Evolutionary conservation across 2,888 invertebrate species (phyloP), one percentile per base, ranked within the genome.

Genomic region (Morpho deidamia): DNA sequence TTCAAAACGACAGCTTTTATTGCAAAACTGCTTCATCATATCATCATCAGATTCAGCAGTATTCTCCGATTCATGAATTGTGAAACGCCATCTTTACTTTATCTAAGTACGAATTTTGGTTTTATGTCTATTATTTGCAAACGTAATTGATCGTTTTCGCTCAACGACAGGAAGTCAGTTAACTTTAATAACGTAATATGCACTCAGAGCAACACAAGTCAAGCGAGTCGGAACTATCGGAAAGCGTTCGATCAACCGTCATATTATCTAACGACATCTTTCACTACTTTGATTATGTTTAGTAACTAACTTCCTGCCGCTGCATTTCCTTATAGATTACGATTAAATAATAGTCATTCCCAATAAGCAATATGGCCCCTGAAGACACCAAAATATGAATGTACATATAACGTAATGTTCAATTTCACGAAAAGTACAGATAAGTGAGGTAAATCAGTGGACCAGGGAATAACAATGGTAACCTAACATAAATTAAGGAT

Each of bases 191-290:
- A 53, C 55, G 59, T 56, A 59, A 58, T 39, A 43, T 33, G 53
- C 53, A 56, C 53, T 5, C 56, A 58, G 55, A 53, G 58, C 49
- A 60, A 58, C 49, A 49, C 50, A 44, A 58, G 44, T 62, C 55
- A 54, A 51, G 56, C 61, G 46, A 45, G 38, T 44, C 60, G 48
- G 40, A 43, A 44, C 46, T 56, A 59, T 59, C 56, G 59, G 55
- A 59, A 60, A 62, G 53, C 52, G 53, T 59, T 44, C 51, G 55
- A 55, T 52, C 52, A 47, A 47, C 58, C 45, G 38, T 43, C 12
- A 11, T 52, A 47, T 58, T 58, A 59, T 56, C 59, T 59, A 59
- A 59, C 45, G 42, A 44, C 48, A 51, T 56, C 35, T 37, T 47
- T 44, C 45, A 49, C 42, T 10, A 11, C 32, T 49, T 53, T 53